Conservation (phyloP, 2,113 vertebrate species). For the Speoplatyrhinus poulsoni region DNA sequence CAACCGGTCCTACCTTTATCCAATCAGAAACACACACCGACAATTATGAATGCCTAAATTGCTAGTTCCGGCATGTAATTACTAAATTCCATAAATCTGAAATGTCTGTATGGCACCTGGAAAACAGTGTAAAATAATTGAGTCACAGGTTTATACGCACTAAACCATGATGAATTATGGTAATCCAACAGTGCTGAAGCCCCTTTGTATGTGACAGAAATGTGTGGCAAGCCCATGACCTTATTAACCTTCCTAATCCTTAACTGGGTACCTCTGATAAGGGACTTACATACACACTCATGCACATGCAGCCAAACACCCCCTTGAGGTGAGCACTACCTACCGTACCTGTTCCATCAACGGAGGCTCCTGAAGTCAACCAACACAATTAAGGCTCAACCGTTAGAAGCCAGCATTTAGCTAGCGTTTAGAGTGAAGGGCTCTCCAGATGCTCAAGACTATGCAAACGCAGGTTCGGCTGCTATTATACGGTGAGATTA, state of each 20-base stretch:
- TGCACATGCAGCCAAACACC: constrained; percentile 28
- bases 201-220: constrained; percentile 56
- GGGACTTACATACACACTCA: constrained; percentile 54
- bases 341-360: constrained; percentile 55
- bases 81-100: constrained; percentile 35
- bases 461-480: constrained; percentile 68
- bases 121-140: constrained; percentile 59
- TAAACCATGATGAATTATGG: constrained; percentile 61
- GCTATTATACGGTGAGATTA: constrained; percentile 75
- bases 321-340: constrained; percentile 45
- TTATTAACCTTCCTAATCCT: constrained; percentile 75
- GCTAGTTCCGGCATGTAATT: constrained; percentile 64
- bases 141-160: constrained; percentile 54
- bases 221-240: constrained; percentile 68
- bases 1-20: constrained; percentile 50
- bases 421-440: constrained; percentile 48
- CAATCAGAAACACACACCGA: constrained; percentile 62
- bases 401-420: constrained; percentile 9
- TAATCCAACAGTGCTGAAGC: constrained; percentile 61
- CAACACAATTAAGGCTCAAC: constrained; percentile 61
- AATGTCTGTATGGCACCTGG: constrained; percentile 41
- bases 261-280: constrained; percentile 65
- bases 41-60: constrained; percentile 59
- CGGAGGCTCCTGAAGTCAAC: constrained; percentile 57
- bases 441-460: constrained; percentile 51